phyloP scores from a whole-genome alignment of 2,797 vertebrate species.

The Spinus pinus region DNA sequence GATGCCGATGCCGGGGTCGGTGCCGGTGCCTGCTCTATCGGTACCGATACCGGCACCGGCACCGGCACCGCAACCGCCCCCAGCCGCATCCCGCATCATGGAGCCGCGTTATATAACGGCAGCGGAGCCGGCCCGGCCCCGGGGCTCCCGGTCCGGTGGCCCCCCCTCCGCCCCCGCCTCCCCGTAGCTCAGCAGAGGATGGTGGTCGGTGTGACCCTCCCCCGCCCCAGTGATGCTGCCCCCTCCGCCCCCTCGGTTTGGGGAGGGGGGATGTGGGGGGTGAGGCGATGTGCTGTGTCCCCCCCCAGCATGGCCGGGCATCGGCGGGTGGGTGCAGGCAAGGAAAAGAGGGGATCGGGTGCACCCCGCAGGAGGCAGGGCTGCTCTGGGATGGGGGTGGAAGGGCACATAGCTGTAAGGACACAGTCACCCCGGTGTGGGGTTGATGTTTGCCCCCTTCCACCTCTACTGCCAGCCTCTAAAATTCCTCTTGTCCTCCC shows the following conservation, averaged over 20 bases:
- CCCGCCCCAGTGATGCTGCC: not conserved
- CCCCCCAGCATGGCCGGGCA: not conserved
- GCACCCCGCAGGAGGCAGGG: not conserved
- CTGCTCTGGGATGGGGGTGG: not conserved
- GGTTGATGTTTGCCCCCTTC: not conserved
- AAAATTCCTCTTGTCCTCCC: not conserved
- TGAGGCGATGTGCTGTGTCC: not conserved
- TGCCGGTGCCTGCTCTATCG: not conserved
- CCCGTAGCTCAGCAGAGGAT: not conserved
- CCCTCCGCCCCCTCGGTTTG: not conserved
- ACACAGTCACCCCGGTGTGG: rapidly evolving
- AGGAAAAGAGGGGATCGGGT: too few relatives aligned
- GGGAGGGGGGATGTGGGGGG: not conserved
- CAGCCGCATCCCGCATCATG: constrained; percentile 51
- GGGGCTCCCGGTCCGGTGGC: not conserved
- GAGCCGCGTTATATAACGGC: constrained; percentile 50
- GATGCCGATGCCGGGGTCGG: not conserved
- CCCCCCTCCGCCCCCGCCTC: not conserved
- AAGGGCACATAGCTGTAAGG: not conserved
- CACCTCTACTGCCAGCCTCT: not conserved
- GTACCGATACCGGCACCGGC: not conserved
- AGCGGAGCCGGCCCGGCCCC: not conserved
- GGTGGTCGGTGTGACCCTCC: not conserved
- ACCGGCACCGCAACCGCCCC: not conserved
- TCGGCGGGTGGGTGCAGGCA: not conserved